phyloP scores from a whole-genome alignment of 1,140 invertebrate genomes.

The Capitella teleta region DNA sequence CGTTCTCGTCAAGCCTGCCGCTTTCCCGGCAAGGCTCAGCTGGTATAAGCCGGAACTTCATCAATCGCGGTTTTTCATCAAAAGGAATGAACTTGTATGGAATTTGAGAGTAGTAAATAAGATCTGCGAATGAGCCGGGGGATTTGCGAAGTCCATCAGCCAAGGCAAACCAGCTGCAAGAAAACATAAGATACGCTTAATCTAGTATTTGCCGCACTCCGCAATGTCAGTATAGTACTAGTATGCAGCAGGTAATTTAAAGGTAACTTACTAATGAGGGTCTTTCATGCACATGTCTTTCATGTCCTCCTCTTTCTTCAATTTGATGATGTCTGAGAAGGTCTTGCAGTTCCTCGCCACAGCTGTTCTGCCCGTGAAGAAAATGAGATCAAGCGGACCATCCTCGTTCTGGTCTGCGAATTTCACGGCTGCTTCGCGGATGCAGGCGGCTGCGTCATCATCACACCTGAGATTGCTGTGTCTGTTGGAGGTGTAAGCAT shows the following conservation, averaged over 20 bases:
- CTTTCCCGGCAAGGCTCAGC: background rate
- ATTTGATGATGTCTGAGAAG: slow-evolving; percentile 5
- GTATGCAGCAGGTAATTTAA: too few relatives aligned
- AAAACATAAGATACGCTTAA: background rate
- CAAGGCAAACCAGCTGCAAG: slow-evolving; percentile 7
- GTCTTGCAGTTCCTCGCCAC: slow-evolving; percentile 6
- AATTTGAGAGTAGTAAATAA: slow-evolving; percentile 10
- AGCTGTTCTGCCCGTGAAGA: slow-evolving; percentile 7
- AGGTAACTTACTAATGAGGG: slow-evolving; percentile 10
- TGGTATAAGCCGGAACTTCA: slow-evolving; percentile 7
- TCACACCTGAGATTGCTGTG: slow-evolving; percentile 10
- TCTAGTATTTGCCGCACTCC: too few relatives aligned
- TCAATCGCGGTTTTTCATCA: background rate
- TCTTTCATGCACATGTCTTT: slow-evolving; percentile 3
- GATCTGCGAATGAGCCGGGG: slow-evolving; percentile 7
- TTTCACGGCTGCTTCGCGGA: slow-evolving; percentile 9
- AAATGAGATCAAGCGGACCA: slow-evolving; percentile 10
- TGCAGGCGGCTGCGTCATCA: slow-evolving; percentile 7
- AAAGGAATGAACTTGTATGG: slow-evolving; percentile 9
- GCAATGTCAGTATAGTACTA: too few relatives aligned
- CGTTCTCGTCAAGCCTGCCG: slow-evolving; percentile 4
- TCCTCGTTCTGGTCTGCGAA: slow-evolving; percentile 14
- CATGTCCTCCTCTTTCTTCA: slow-evolving; percentile 3
- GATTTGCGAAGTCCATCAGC: slow-evolving; percentile 5
- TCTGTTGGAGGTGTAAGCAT: too few relatives aligned